phyloP scores from a whole-genome alignment of 2,888 invertebrate genomes.

The Anthophora plumipes region DNA sequence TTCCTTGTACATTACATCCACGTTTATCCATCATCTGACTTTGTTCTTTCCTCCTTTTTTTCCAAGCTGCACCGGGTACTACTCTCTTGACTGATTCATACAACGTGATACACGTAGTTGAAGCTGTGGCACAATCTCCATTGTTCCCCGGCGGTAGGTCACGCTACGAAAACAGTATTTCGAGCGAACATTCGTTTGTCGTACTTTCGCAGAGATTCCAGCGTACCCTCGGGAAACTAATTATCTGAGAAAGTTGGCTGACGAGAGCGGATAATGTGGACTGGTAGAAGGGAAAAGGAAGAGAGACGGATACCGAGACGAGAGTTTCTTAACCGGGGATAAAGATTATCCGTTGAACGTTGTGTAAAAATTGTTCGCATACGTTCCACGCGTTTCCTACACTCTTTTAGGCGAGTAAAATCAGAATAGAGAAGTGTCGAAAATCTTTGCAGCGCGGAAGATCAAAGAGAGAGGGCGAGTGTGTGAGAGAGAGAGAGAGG shows the following conservation, averaged over 20 bases:
- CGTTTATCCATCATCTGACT: no score
- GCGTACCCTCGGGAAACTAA: background rate
- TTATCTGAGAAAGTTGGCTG: background rate
- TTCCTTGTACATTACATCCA: no score
- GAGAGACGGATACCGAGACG: background rate
- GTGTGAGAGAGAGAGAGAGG: no score
- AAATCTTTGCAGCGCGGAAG: constrained; percentile 15
- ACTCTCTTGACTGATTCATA: background rate
- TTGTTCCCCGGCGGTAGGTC: background rate
- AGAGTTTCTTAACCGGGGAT: background rate
- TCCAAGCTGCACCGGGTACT: no score
- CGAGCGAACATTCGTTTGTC: constrained; percentile 1
- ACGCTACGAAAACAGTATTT: constrained; percentile 10
- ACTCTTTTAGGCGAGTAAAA: no score
- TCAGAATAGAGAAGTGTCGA: background rate
- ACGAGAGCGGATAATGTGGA: background rate
- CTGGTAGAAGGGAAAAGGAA: no score
- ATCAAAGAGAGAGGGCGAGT: background rate
- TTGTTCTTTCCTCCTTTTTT: no score
- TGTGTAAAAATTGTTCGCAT: background rate
- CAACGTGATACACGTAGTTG: background rate
- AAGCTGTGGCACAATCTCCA: background rate
- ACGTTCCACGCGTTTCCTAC: background rate
- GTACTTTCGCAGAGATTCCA: background rate
- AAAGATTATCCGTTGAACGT: background rate